Conservation (phyloP, 2,888 invertebrate genomes). For the Cryptops parisi region DNA sequence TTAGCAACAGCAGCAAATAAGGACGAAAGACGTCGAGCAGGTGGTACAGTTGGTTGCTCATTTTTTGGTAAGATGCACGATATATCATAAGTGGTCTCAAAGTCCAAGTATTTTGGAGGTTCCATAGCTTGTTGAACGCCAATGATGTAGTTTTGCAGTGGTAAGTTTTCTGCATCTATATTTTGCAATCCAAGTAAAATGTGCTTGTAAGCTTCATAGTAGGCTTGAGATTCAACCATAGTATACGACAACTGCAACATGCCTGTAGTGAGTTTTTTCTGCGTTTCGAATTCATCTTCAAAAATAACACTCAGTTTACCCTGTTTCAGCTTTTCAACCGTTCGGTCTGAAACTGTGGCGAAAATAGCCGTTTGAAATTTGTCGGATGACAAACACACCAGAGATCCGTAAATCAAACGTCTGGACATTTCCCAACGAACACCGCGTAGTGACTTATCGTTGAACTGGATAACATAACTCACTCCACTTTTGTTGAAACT, state of each 20-base stretch:
- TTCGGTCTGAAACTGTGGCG: constrained; percentile 10
- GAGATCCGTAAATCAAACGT: constrained; percentile 7
- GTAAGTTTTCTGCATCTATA: neutral
- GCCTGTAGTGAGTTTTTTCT: neutral
- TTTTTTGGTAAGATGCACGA: neutral
- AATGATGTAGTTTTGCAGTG: constrained; percentile 3
- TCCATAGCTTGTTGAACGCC: neutral
- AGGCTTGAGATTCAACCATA: neutral
- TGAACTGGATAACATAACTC: neutral
- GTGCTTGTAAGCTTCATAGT: constrained; percentile 9
- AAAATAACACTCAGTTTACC: constrained; percentile 5
- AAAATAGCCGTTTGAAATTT: constrained; percentile 11
- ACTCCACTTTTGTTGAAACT: neutral
- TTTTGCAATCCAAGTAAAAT: constrained; percentile 3
- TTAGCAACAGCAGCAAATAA: neutral
- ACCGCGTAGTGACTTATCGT: neutral
- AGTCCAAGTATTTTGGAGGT: neutral
- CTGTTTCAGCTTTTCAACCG: neutral
- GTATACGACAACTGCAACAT: neutral
- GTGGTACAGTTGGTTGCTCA: neutral
- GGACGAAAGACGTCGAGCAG: neutral
- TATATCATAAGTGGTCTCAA: neutral
- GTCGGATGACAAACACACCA: constrained; percentile 15
- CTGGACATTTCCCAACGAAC: constrained; percentile 6
- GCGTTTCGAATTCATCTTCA: constrained; percentile 1